Conservation (phyloP, 2,797 vertebrate species). For the Pantherophis vulpinus region DNA sequence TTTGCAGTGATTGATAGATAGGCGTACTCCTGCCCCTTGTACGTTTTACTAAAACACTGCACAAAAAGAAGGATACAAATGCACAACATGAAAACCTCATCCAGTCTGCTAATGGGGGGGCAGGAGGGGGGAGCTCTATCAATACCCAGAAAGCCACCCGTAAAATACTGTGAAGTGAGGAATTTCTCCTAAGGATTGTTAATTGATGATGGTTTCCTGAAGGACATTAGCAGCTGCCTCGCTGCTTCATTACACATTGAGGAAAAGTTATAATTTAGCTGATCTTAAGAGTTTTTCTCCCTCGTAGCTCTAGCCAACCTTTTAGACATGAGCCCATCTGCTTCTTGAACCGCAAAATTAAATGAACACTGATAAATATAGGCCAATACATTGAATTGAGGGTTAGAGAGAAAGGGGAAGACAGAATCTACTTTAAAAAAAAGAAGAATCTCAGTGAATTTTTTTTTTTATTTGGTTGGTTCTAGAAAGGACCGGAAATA, state of each 20-base stretch:
- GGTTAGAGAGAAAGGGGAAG: neutral
- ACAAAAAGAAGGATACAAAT: neutral
- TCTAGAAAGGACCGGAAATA: no score
- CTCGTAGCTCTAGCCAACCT: neutral
- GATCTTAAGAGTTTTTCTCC: neutral
- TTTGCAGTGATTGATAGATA: neutral
- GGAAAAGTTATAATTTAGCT: neutral
- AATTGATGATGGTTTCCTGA: neutral
- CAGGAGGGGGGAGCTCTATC: fast-evolving
- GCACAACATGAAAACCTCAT: neutral
- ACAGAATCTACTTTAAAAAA: neutral
- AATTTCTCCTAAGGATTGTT: neutral
- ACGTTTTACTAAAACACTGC: neutral
- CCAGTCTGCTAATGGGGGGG: neutral
- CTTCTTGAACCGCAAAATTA: neutral
- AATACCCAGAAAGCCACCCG: neutral
- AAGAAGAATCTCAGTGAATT: neutral
- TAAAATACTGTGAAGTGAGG: neutral
- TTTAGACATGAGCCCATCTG: neutral
- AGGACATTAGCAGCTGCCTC: neutral
- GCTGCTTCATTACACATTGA: neutral
- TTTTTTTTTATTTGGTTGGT: no score
- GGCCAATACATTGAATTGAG: neutral
- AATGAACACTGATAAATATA: neutral
- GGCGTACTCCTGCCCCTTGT: neutral